Conservation (phyloP, 1,140 invertebrate genomes). For the Venturia canescens region DNA sequence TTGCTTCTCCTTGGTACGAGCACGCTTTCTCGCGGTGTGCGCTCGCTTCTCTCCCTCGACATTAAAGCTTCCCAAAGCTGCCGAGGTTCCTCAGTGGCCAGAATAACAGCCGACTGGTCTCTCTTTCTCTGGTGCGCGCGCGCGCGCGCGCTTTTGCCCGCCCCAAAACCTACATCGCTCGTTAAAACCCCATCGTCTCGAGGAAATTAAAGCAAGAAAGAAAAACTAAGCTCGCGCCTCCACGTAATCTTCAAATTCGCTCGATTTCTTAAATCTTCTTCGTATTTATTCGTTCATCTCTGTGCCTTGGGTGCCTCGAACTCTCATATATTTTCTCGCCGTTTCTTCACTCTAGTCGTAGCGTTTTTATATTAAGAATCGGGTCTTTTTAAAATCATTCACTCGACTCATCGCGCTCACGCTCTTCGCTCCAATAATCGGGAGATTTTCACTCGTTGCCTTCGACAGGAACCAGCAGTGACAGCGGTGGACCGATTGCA, state of each 20-base stretch:
- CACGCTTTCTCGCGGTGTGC: conserved; percentile 40
- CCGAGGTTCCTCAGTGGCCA: conserved; percentile 18
- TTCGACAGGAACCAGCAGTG: conserved; percentile 69
- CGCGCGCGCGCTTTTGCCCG: background rate
- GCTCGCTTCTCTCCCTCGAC: conserved; percentile 29
- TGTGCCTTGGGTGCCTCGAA: too few relatives aligned
- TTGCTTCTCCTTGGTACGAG: conserved; percentile 39
- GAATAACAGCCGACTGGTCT: conserved; percentile 27
- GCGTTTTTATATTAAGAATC: too few relatives aligned
- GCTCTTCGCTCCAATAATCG: too few relatives aligned
- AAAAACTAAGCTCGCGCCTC: too few relatives aligned
- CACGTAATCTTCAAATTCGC: too few relatives aligned
- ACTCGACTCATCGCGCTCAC: too few relatives aligned
- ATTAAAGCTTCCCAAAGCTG: conserved; percentile 15
- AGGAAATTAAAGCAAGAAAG: background rate
- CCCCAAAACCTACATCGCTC: background rate
- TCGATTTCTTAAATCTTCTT: too few relatives aligned
- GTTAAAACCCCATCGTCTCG: background rate
- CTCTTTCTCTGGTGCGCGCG: background rate
- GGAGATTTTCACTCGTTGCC: background rate
- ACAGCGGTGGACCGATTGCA: conserved; percentile 86
- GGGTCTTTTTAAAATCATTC: too few relatives aligned
- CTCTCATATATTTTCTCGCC: too few relatives aligned
- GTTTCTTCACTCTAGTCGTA: too few relatives aligned
- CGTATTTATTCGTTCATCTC: too few relatives aligned